A percentile compares a stretch with the other conserved stretches of the same genome.
These are phyloP conservation scores for Pelodytes ibericus DNA, from an alignment of 2,797 vertebrate species.

Conservation along the genomic window DNA sequence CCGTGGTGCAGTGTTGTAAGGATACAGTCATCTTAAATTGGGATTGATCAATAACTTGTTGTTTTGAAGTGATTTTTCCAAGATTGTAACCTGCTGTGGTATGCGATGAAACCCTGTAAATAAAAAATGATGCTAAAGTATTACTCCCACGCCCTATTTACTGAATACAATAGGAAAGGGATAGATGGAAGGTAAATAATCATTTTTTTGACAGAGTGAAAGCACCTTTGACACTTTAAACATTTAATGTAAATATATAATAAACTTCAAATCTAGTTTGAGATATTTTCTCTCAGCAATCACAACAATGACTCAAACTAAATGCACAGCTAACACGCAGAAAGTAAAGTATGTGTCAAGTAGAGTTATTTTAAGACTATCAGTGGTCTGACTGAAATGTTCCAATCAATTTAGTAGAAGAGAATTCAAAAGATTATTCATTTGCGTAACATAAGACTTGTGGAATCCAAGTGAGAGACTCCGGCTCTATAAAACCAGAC, in stretches of 20 bases:
- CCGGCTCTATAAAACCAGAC: neutral
- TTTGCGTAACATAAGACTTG: neutral
- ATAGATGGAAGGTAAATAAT: neutral
- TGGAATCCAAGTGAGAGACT: neutral
- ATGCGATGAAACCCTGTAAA: neutral
- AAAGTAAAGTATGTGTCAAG: conserved; percentile 14
- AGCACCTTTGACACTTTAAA: neutral
- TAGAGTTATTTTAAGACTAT: conserved; percentile 13
- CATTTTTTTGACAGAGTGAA: neutral
- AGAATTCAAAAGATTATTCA: neutral
- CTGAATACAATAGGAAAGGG: neutral
- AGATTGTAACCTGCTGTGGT: neutral
- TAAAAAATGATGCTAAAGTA: neutral
- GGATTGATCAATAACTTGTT: too few species aligned
- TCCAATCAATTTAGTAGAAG: conserved; percentile 1
- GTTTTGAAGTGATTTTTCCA: neutral
- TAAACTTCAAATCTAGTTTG: neutral
- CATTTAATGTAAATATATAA: neutral
- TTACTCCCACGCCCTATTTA: neutral
- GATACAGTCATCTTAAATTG: too few species aligned
- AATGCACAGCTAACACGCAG: neutral
- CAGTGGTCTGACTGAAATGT: neutral
- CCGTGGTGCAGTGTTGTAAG: too few species aligned
- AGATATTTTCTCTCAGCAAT: neutral
- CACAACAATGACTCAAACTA: conserved; percentile 18